Base-by-base conservation (phyloP, 2,888 invertebrate species). In the Caenorhabditis sinica region DNA sequence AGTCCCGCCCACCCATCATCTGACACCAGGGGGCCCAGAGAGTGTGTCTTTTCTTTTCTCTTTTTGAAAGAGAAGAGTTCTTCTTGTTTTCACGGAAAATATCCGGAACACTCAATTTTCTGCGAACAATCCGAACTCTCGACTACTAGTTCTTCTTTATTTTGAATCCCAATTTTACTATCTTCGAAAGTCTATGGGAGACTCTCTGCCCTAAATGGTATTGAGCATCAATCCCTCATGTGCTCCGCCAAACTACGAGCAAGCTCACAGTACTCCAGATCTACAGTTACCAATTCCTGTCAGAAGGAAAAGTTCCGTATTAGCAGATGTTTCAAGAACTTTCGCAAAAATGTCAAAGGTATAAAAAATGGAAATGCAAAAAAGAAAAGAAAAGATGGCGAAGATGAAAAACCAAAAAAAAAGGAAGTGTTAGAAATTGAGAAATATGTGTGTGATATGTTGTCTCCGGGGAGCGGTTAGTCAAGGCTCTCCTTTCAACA, bases 281-380 rank as follows among this genome's bases (percentile, higher is more conserved):
- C 56, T 73, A 33, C 53, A 49, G 63, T 20, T 40, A 40, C 69
- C 69, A 6, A 49, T 25, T 40, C 36, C 56, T 28, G 23, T 58
- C 0, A 25, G 61, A 33, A 30, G 84, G 45, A 80, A 79, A 80
- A 65, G 61, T 76, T 84, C 80, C 6, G 36, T 80, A 43, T 56
- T 84, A 40, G 68, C 76, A 45, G 80, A 84, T 84, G 84, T 84
- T 23, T 84, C 84, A 11, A 56, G 72, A 76, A 84, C 84, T n/a
- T 84, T 84, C 49, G 80, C 75, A 11, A 75, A 72, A 72, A 76
- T 84, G 71, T 80, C 84, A n/a, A 68, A 81, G 84, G 84, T 84
- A 66, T 56, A 23, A 25, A 15, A 45, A 65, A 45, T 17, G 6
- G 15, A 28, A 23, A 56, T 17, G 23, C 28, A 11, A 15, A 17